Conservation (phyloP, 2,113 vertebrate species). For the Tylochromis polylepis region DNA sequence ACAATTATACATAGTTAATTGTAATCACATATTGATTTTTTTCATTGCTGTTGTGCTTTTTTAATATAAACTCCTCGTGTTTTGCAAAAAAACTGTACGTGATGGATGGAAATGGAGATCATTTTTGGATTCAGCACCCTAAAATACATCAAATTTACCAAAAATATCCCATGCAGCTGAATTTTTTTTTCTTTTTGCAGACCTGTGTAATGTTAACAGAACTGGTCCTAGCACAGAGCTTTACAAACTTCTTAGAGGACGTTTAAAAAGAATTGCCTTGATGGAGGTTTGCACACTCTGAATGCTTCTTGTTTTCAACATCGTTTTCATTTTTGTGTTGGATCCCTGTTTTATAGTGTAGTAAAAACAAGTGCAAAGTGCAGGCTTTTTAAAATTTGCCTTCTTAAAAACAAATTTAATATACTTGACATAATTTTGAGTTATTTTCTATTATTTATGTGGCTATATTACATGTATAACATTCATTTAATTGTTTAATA, state of each 20-base stretch:
- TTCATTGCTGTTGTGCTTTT: too few relatives aligned
- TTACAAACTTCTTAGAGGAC: not conserved
- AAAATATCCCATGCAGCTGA: too few relatives aligned
- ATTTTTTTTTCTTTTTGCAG: too few relatives aligned
- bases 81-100: too few relatives aligned
- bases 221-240: not conserved
- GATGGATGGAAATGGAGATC: too few relatives aligned
- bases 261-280: not conserved
- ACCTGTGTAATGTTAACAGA: not conserved
- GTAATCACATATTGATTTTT: too few relatives aligned
- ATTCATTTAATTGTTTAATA: accelerated
- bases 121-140: too few relatives aligned
- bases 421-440: not conserved
- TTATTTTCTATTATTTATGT: not conserved
- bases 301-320: not conserved
- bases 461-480: not conserved
- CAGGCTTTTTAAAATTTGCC: not conserved
- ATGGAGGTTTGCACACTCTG: not conserved
- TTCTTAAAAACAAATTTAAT: not conserved
- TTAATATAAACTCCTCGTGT: too few relatives aligned
- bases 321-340: not conserved
- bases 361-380: not conserved
- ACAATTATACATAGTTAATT: too few relatives aligned
- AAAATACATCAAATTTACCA: too few relatives aligned
- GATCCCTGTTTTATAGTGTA: not conserved